Evolutionary conservation across 2,797 vertebrate species (phyloP), one percentile per base, ranked within the genome.

Genomic region (Podargus strigoides): DNA sequence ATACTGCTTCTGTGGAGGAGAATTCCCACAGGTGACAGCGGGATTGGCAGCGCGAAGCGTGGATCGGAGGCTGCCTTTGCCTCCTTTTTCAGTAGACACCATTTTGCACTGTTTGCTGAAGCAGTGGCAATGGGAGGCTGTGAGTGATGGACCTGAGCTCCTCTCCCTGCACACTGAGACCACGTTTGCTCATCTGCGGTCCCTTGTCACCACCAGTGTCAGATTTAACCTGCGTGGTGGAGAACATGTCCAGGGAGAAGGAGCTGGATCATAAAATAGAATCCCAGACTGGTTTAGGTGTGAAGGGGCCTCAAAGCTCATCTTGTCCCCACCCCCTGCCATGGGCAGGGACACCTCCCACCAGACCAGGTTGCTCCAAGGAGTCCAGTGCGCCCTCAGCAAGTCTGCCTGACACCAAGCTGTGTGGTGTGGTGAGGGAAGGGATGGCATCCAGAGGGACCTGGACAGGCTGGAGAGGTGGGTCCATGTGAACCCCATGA

Each of bases 161-260:
- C 0, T 18, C 41, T 34, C 52, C 12, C n/a, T 18, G 62, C 24
- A 19, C 59, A 6, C 30, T 6, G 36, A 24, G 41, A 10, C 41
- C 22, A 5, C 5, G 1, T 28, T 34, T 14, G 39, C 53, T 34
- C 17, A 2, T 15, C 60, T 7, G 3, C 1, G 15, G 46, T 18
- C 41, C 3, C 1, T 12, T 14, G 23, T 30, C 24, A 1, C 28
- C 5, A 16, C 9, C 2, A 4, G 23, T 7, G 30, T 19, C 8
- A 3, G 52, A 34, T 4, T 27, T 4, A 22, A 22, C 14, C 27
- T 8, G 16, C 14, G 36, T 27, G 55, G 23, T 19, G 60, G 22
- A 30, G 44, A 42, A 30, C 22, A 2, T 6, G 11, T 14, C 34
- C 47, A 5, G 60, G 19, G 74, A 42, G 26, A 18, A 19, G 52